Evolutionary conservation across 2,113 vertebrate species (phyloP), one percentile per base, ranked within the genome.

Genomic region (Toxotes chatareus): DNA sequence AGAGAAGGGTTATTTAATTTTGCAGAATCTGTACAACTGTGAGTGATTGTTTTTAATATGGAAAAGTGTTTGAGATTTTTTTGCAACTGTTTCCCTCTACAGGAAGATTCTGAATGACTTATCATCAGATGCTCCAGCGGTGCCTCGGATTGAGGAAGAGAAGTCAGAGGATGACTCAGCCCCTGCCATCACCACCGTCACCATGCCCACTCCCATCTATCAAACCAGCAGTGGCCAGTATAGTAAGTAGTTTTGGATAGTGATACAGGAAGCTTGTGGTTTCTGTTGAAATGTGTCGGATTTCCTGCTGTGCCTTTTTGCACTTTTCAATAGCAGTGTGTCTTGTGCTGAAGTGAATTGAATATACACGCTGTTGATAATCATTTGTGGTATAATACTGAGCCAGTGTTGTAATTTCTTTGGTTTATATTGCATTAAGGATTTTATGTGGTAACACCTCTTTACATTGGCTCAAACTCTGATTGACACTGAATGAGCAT

Each of bases 201-300:
- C 97, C 46, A 96, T 99, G 96, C 98, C 98, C 90, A 98, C 98
- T 51, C 98, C 98, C 21, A 99, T 99, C 91, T 99, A 99, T 91
- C 98, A 99, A 93, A 99, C 98, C 69, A 99, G 98, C 96, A 99
- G 96, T 73, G 98, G 98, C 88, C 98, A 99, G 93, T 99, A 99
- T 91, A 99, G 98, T 99, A 93, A 93, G 98, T 86, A 21, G 42
- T 60, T n/a, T 17, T 1, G 3, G 0, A 53, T 16, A 32, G 13
- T 14, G 0, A 61, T 8, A 61, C 32, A 32, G 32, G 47, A 34
- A 44, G 10, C 31, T 49, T 1, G 11, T 32, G 38, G 0, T 36
- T 38, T 11, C 44, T 51, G 49, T 73, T 56, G 49, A 34, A 71
- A 68, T n/a, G 5, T 38, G 59, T 51, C 16, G 47, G 27, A 23